Evolutionary conservation across 2,797 vertebrate genomes (phyloP).

Genomic region (Cephalopachus bancanus): DNA sequence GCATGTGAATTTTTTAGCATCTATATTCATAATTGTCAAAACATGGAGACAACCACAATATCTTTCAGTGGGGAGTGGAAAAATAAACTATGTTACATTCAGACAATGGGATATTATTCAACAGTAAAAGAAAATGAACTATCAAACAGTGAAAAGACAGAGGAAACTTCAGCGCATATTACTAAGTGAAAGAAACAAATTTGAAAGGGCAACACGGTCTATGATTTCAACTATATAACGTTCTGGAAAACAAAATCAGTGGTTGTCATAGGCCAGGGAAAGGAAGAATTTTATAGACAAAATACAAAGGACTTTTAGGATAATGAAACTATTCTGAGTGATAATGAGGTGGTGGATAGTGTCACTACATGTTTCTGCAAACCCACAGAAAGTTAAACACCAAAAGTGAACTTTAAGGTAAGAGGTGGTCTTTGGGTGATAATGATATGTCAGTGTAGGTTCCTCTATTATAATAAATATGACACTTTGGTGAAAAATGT

Average conservation of each 20-base stretch:
- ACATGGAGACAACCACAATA: background rate
- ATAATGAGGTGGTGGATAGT: too few species aligned
- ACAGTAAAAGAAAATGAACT: background rate
- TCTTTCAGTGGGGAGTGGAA: background rate
- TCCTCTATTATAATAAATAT: background rate
- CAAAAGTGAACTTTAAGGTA: background rate
- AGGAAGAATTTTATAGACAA: background rate
- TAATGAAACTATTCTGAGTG: too few species aligned
- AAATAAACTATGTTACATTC: background rate
- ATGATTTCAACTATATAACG: background rate
- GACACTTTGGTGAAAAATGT: background rate
- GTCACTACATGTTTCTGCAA: background rate
- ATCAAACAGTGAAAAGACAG: background rate
- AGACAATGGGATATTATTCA: background rate
- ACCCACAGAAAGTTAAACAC: background rate
- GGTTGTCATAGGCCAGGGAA: background rate
- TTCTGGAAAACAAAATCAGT: background rate
- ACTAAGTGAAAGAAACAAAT: background rate
- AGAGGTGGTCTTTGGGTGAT: background rate
- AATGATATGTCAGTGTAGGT: background rate
- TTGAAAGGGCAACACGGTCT: background rate
- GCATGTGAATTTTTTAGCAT: background rate
- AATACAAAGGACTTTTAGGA: background rate
- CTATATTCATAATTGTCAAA: background rate
- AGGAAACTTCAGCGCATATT: background rate